Conservation (phyloP, 1,140 invertebrate genomes). For the Limonius californicus region DNA sequence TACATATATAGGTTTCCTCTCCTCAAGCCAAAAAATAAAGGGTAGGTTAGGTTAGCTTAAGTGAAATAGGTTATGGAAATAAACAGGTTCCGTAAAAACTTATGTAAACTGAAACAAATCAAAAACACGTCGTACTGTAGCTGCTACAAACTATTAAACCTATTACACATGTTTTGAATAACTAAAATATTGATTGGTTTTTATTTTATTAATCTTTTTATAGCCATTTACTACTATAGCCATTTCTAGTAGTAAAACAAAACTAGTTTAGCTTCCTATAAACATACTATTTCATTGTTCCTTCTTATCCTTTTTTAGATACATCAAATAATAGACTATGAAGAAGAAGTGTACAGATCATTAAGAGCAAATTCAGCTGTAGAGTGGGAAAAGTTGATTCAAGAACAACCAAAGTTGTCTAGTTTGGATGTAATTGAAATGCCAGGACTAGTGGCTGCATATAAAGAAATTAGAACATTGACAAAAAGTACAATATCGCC, state of each 20-base stretch:
- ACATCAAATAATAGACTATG: conserved; percentile 65
- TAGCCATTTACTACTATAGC: no score
- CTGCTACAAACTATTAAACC: no score
- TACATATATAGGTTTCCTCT: no score
- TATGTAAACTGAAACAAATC: no score
- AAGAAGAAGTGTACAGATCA: conserved; percentile 61
- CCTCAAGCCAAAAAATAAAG: no score
- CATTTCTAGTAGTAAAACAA: not conserved
- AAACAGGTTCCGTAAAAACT: no score
- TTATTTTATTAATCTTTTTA: no score
- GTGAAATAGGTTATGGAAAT: no score
- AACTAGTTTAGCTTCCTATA: conserved; percentile 24
- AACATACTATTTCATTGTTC: conserved; percentile 19
- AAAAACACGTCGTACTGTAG: no score
- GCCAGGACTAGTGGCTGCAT: conserved; percentile 64
- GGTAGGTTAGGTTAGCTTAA: no score
- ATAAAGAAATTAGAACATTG: conserved; percentile 54
- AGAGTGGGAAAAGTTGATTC: conserved; percentile 61
- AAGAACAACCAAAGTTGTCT: conserved; percentile 58
- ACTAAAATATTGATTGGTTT: no score
- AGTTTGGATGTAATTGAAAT: conserved; percentile 53
- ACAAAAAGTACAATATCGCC: conserved; percentile 32
- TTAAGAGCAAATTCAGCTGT: conserved; percentile 53
- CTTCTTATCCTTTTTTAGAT: conserved; percentile 49
- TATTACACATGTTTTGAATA: no score